These are phyloP conservation scores for Plectrocnemia conspersa DNA, from an alignment of 1,140 invertebrate genomes.

Conservation along the genomic window DNA sequence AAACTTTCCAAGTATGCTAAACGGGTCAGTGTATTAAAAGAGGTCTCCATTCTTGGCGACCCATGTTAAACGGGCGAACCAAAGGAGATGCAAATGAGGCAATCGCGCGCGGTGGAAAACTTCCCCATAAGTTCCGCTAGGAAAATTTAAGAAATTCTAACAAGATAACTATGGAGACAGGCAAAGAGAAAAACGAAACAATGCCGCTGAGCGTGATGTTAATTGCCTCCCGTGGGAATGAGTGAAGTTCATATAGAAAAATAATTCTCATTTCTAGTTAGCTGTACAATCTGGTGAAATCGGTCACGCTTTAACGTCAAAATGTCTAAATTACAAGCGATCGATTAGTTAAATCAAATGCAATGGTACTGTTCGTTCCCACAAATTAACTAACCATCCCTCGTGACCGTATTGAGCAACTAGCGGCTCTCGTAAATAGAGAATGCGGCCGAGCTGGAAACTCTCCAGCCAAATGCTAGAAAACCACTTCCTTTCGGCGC, in stretches of 20 bases:
- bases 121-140: slow-evolving; percentile 28
- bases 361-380: too few relatives aligned
- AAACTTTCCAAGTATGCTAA: slow-evolving; percentile 26
- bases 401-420: too few relatives aligned
- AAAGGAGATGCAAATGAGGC: slow-evolving; percentile 27
- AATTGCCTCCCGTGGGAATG: background rate
- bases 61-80: slow-evolving; percentile 9
- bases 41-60: slow-evolving; percentile 10
- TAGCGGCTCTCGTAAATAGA: too few relatives aligned
- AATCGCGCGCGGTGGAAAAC: slow-evolving; percentile 23
- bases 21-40: slow-evolving; percentile 23
- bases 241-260: too few relatives aligned
- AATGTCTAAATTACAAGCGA: too few relatives aligned
- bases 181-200: background rate
- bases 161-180: background rate
- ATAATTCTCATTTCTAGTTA: background rate
- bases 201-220: background rate
- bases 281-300: background rate
- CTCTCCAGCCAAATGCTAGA: too few relatives aligned
- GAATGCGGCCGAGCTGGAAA: too few relatives aligned
- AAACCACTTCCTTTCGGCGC: too few relatives aligned
- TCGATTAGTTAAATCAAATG: too few relatives aligned
- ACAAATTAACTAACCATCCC: slow-evolving; percentile 1
- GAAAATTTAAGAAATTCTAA: slow-evolving; percentile 4
- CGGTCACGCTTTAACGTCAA: too few relatives aligned